These are phyloP conservation scores for Stictonetta naevosa DNA, from an alignment of 2,113 vertebrate genomes.

Conservation along the genomic window DNA sequence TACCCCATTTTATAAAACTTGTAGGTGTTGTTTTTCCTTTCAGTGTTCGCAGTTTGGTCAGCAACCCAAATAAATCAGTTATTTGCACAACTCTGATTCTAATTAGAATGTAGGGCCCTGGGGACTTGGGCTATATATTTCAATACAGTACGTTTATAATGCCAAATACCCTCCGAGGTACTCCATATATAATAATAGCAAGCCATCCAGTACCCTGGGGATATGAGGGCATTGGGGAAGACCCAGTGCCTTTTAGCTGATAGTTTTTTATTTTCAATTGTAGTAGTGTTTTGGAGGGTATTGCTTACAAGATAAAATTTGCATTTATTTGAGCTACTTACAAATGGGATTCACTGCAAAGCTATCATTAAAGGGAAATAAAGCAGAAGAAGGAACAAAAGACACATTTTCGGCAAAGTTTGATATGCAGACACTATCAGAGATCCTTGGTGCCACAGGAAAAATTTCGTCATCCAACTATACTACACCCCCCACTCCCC, in stretches of 20 bases:
- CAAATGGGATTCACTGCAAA: constrained; percentile 38
- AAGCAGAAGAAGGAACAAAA: constrained; percentile 53
- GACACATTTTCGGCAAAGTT: constrained; percentile 30
- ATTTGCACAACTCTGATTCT: constrained; percentile 51
- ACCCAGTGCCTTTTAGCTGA: background rate
- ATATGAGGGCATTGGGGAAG: background rate
- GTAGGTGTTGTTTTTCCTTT: background rate
- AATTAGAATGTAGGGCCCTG: constrained; percentile 7
- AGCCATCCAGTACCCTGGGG: background rate
- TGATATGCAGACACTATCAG: constrained; percentile 14
- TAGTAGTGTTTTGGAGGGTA: constrained; percentile 21
- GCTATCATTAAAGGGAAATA: constrained; percentile 67
- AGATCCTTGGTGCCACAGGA: background rate
- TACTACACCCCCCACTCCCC: background rate
- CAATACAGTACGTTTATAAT: constrained; percentile 40
- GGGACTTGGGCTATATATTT: constrained; percentile 37
- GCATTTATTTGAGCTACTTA: constrained; percentile 48
- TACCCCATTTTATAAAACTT: background rate
- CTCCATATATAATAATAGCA: constrained; percentile 33
- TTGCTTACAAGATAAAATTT: constrained; percentile 55
- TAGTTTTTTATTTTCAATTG: constrained; percentile 12
- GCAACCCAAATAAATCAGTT: constrained; percentile 55
- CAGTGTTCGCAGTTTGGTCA: background rate
- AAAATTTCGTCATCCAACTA: background rate
- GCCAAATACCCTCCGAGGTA: background rate